Percentiles rank a stretch among this genome's conserved stretches.
Conservation (phyloP, 2,888 invertebrate species). For the Drosophila suboccidentalis region DNA sequence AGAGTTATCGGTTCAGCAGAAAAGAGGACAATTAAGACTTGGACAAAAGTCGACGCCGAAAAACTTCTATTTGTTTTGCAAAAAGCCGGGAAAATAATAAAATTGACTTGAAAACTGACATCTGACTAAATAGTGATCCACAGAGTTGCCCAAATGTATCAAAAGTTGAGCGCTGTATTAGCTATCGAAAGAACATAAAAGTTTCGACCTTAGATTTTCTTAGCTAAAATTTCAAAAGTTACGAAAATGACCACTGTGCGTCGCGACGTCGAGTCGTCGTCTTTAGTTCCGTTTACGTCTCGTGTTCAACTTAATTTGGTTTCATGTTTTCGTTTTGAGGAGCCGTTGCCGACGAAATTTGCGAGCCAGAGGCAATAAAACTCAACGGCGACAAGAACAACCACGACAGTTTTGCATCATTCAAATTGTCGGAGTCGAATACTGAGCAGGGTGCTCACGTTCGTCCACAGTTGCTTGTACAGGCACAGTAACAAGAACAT, state of each 20-base stretch:
- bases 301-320: conserved; percentile 72
- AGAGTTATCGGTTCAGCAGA: no score
- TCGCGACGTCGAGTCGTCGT: not conserved
- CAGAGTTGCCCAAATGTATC: no score
- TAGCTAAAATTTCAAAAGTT: not conserved
- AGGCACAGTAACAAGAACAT: conserved; percentile 27
- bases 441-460: conserved; percentile 2
- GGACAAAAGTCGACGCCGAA: no score
- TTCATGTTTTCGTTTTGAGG: conserved; percentile 72
- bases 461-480: conserved; percentile 25
- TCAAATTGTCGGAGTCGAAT: conserved; percentile 40
- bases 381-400: conserved; percentile 47
- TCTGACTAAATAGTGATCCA: not conserved
- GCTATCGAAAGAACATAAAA: not conserved
- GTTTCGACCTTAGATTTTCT: not conserved
- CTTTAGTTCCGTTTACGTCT: conserved; percentile 26
- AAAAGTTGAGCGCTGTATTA: no score
- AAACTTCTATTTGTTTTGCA: no score
- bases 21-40: no score
- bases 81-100: no score
- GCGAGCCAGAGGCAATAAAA: conserved; percentile 64
- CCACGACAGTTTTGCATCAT: conserved; percentile 49
- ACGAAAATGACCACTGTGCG: not conserved
- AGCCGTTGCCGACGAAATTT: conserved; percentile 60
- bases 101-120: not conserved